Percentiles rank a stretch among this genome's conserved stretches.
Evolutionary conservation across 2,888 invertebrate species (phyloP).

Genomic region (Lottia scabra): DNA sequence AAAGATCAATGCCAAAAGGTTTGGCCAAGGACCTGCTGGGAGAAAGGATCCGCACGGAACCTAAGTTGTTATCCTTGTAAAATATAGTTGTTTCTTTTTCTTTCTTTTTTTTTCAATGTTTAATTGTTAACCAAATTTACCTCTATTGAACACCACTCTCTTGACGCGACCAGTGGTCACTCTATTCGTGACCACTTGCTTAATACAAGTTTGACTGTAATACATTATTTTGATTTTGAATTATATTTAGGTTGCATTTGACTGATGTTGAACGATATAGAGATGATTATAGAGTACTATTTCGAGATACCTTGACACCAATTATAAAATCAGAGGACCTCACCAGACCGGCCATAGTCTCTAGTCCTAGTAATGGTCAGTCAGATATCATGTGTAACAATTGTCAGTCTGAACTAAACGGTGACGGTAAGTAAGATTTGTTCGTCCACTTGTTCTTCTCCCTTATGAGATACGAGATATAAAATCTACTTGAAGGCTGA

Average conservation of each 20-base stretch:
- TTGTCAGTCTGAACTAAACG: slow-evolving; percentile 84
- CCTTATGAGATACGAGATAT: too few relatives aligned
- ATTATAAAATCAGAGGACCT: slow-evolving; percentile 58
- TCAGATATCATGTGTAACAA: slow-evolving; percentile 83
- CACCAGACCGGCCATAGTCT: slow-evolving; percentile 80
- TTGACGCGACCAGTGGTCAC: too few relatives aligned
- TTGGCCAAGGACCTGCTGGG: too few relatives aligned
- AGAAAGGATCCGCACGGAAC: too few relatives aligned
- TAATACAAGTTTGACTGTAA: neutral
- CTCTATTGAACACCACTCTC: too few relatives aligned
- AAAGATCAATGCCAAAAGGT: too few relatives aligned
- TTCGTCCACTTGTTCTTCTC: too few relatives aligned
- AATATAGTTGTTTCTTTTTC: too few relatives aligned
- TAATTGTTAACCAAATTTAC: too few relatives aligned
- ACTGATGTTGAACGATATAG: slow-evolving; percentile 62
- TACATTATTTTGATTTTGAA: neutral
- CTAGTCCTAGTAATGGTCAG: slow-evolving; percentile 81
- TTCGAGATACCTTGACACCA: slow-evolving; percentile 39
- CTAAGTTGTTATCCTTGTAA: too few relatives aligned
- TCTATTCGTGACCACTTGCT: neutral
- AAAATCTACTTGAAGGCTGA: too few relatives aligned
- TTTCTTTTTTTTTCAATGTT: too few relatives aligned
- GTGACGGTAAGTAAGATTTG: slow-evolving; percentile 75
- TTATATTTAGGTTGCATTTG: neutral
- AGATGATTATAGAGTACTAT: slow-evolving; percentile 84